These are phyloP conservation scores for Ophiothrix spiculata DNA, from an alignment of 35 echinoderm and acorn worm species.

Conservation along the genomic window DNA sequence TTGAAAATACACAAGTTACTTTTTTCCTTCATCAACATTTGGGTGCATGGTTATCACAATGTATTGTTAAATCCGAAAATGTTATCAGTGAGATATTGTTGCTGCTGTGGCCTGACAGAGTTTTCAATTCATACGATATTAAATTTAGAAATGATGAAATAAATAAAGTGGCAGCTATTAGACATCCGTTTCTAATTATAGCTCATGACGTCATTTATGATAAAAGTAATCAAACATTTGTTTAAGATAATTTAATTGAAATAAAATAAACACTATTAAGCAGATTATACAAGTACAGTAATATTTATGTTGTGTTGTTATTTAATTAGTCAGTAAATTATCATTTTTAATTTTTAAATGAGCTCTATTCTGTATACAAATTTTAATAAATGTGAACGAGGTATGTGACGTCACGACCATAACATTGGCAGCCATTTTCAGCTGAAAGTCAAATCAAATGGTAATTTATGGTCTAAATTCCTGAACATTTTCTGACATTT, in stretches of 20 bases:
- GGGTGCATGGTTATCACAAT: too few species aligned
- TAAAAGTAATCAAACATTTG: background rate
- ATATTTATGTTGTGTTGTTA: too few species aligned
- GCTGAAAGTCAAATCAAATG: background rate
- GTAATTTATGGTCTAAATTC: background rate
- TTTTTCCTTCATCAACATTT: too few species aligned
- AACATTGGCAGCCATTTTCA: constrained; percentile 28
- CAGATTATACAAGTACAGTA: too few species aligned
- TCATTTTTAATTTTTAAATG: constrained; percentile 1
- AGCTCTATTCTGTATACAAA: background rate
- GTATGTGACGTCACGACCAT: constrained; percentile 39
- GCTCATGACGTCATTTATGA: background rate
- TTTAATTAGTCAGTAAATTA: background rate
- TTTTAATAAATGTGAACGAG: constrained; percentile 8
- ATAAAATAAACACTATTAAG: too few species aligned
- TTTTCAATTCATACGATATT: background rate
- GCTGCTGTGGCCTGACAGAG: too few species aligned
- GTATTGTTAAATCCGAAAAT: too few species aligned
- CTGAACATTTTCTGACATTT: constrained; percentile 21
- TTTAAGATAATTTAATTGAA: background rate
- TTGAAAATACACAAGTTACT: too few species aligned
- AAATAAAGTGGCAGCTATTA: background rate
- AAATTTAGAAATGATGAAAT: background rate
- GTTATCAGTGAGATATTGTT: too few species aligned
- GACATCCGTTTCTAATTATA: background rate